Evolutionary conservation across 2,888 invertebrate genomes (phyloP).

Genomic region (Melanostoma scalare): DNA sequence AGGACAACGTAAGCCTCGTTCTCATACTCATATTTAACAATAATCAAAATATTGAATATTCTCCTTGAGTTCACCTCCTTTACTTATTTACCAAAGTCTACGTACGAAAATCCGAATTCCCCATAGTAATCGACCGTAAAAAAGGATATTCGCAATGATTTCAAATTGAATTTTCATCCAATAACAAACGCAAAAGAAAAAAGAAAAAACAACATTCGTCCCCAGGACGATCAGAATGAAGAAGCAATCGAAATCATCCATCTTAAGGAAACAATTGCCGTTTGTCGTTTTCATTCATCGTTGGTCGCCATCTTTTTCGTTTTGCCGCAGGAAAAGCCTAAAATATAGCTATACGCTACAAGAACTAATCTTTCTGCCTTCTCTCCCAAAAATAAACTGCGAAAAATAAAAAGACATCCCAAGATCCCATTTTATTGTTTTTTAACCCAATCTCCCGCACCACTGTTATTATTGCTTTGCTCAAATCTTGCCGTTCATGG

Average conservation of each 20-base stretch:
- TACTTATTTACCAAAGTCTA: slow-evolving; percentile 11
- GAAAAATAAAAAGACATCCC: slow-evolving; percentile 36
- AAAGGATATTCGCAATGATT: slow-evolving; percentile 65
- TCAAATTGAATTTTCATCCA: slow-evolving; percentile 71
- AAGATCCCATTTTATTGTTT: slow-evolving; percentile 59
- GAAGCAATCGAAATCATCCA: slow-evolving; percentile 43
- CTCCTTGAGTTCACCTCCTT: slow-evolving; percentile 9
- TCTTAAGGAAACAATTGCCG: slow-evolving; percentile 37
- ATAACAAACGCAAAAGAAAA: slow-evolving; percentile 70
- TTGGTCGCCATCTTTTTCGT: slow-evolving; percentile 5
- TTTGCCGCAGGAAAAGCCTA: slow-evolving; percentile 26
- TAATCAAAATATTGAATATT: slow-evolving; percentile 29
- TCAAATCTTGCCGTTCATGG: slow-evolving; percentile 26
- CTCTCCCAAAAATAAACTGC: background rate
- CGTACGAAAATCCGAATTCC: slow-evolving; percentile 47
- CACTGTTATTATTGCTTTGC: slow-evolving; percentile 32
- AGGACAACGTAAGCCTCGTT: slow-evolving; percentile 5
- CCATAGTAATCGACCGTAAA: slow-evolving; percentile 67
- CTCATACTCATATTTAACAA: slow-evolving; percentile 22
- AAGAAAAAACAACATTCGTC: slow-evolving; percentile 69
- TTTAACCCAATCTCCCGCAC: slow-evolving; percentile 34
- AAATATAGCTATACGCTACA: slow-evolving; percentile 51
- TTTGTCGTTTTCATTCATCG: slow-evolving; percentile 29
- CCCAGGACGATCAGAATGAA: slow-evolving; percentile 18
- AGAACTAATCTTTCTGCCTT: slow-evolving; percentile 55